Base-by-base conservation (phyloP, 1,140 invertebrate species). In the Heliconius himera region DNA sequence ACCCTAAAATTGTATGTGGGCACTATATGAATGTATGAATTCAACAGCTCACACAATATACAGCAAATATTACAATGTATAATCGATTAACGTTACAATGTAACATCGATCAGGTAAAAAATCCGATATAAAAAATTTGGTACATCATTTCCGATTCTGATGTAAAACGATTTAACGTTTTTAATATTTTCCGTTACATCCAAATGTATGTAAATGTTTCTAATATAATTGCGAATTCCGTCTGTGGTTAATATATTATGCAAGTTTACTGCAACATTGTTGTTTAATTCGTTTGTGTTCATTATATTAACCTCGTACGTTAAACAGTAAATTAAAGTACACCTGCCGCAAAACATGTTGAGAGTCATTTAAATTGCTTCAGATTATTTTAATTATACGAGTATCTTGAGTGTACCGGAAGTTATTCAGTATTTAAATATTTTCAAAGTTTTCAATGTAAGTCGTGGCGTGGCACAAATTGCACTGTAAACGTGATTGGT, bases 241-340 rank as follows among this genome's bases (percentile, higher is more conserved):
- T 20, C 54, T 56, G 2, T 56, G n/a, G 8, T 3, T 29, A 66
- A 66, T 5, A 26, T 11, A 0, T 41, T 72, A 41, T 72, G 38
- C 18, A 20, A 0, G 8, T 38, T 38, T 72, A 38, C 29, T 72
- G 33, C 29, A 72, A 72, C 36, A 72, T n/a, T 72, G 70, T 72
- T 72, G 70, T 36, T 36, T 20, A 8, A 72, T 36, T 18, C 29
- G n/a, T 72, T 72, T 72, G 22, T 36, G n/a, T 41, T 72, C 70
- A 36, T 72, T 72, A 72, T 22, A 36, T 33, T 38, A 2, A n/a
- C 36, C 33, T 72, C 18, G 20, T 72, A n/a, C 8, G 20, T 72
- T 38, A 18, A 36, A 33, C 18, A 41, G 70, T 72, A 3, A 72
- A 66, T 66, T 66, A 72, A 72, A 72, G 8, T 72, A 72, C 36